A percentile compares a stretch with the other conserved stretches of the same genome.
Evolutionary conservation across 1,140 invertebrate genomes (phyloP).

Genomic region (Zaprionus gabonicus): DNA sequence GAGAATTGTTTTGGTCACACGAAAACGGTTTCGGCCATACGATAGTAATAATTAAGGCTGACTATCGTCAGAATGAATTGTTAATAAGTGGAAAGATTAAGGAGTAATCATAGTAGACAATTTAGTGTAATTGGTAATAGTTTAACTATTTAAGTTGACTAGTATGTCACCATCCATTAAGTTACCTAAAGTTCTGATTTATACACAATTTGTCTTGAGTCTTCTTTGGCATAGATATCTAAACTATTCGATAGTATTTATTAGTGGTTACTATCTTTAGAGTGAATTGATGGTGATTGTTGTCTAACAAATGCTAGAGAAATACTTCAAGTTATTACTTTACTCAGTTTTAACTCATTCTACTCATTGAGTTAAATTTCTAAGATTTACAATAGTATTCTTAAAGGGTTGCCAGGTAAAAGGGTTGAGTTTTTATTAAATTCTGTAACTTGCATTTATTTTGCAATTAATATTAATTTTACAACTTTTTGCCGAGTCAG

Average conservation of each 20-base stretch:
- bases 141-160: too few species aligned
- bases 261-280: neutral
- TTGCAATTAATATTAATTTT: constrained; percentile 11
- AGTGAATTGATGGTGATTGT: too few species aligned
- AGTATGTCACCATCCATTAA: neutral
- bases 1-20: too few species aligned
- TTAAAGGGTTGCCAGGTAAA: neutral
- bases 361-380: too few species aligned
- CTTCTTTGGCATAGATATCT: neutral
- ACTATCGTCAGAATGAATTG: neutral
- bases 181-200: too few species aligned
- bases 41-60: neutral
- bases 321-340: too few species aligned
- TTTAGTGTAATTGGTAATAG: neutral
- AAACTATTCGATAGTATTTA: neutral
- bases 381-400: neutral
- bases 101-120: neutral
- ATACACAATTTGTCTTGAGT: neutral
- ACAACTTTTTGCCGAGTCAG: neutral
- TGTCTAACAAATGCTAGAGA: too few species aligned
- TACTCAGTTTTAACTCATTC: too few species aligned
- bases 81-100: neutral
- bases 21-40: neutral
- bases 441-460: neutral
- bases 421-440: neutral